These are phyloP conservation scores for Leptopilina syphax DNA, from an alignment of 2,888 invertebrate species.

Conservation along the genomic window DNA sequence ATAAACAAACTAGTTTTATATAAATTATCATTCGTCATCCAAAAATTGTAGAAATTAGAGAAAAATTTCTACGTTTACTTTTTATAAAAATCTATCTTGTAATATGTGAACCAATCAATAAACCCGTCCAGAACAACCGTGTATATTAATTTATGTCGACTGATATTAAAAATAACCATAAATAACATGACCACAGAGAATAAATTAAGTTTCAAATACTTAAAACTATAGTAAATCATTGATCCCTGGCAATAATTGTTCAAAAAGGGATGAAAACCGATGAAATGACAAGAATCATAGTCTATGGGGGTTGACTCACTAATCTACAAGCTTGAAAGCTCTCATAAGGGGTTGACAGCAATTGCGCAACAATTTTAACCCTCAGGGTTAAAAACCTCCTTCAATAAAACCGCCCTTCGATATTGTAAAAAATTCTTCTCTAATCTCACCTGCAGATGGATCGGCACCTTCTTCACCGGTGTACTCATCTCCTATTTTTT, in stretches of 20 bases:
- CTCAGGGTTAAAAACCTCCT: not conserved
- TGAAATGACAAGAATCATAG: conserved; percentile 1
- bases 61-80: too few species aligned
- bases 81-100: too few species aligned
- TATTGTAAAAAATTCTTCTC: not conserved
- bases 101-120: too few species aligned
- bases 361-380: conserved; percentile 8
- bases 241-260: not conserved
- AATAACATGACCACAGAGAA: too few species aligned
- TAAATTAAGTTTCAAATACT: not conserved
- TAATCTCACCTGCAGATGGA: conserved; percentile 90
- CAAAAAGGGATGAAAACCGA: conserved; percentile 15
- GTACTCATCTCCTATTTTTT: conserved; percentile 81
- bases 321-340: conserved; percentile 17
- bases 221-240: not conserved
- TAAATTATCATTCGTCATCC: too few species aligned
- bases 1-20: too few species aligned
- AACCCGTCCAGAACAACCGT: too few species aligned
- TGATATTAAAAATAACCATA: too few species aligned
- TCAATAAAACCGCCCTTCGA: not conserved
- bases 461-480: conserved; percentile 96
- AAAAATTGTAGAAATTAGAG: too few species aligned
- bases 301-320: conserved; percentile 19
- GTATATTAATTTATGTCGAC: not conserved
- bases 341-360: not conserved